A percentile compares a stretch with the other conserved stretches of the same genome.
Evolutionary conservation across 2,888 invertebrate species (phyloP).

Genomic region (Sicus ferrugineus): DNA sequence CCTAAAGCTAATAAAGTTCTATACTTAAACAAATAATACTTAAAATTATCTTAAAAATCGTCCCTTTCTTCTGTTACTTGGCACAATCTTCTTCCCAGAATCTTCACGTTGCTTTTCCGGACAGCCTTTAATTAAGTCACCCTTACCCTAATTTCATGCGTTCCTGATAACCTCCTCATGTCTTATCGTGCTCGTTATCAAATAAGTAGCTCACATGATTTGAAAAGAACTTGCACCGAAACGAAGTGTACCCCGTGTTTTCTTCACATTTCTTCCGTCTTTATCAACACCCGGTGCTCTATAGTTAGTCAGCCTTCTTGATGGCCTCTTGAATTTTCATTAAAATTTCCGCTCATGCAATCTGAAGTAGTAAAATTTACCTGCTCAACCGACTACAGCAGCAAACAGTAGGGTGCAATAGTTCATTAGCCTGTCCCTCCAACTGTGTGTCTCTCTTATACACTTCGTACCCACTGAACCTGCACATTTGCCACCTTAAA

Average conservation of each 20-base stretch:
- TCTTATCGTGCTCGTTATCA: too few species aligned
- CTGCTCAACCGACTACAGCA: constrained; percentile 7
- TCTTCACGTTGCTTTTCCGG: too few species aligned
- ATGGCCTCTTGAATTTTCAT: constrained; percentile 20
- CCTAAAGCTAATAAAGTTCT: too few species aligned
- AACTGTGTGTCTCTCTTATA: neutral
- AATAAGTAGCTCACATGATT: neutral
- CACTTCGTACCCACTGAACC: neutral
- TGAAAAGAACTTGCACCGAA: neutral
- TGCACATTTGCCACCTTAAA: neutral
- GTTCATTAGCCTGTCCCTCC: constrained; percentile 15
- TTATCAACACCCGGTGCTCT: neutral
- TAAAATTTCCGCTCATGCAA: constrained; percentile 24
- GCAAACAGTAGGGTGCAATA: neutral
- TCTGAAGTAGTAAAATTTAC: constrained; percentile 5
- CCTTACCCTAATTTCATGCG: too few species aligned
- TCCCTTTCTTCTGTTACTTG: too few species aligned
- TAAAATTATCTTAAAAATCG: too few species aligned
- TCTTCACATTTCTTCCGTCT: neutral
- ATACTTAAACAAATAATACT: too few species aligned
- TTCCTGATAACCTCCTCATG: too few species aligned
- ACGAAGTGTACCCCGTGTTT: neutral
- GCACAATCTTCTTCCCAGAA: too few species aligned
- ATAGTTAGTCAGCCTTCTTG: neutral
- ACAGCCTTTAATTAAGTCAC: too few species aligned